phyloP scores from a whole-genome alignment of 2,888 invertebrate genomes.

The Parthenolecanium corni region DNA sequence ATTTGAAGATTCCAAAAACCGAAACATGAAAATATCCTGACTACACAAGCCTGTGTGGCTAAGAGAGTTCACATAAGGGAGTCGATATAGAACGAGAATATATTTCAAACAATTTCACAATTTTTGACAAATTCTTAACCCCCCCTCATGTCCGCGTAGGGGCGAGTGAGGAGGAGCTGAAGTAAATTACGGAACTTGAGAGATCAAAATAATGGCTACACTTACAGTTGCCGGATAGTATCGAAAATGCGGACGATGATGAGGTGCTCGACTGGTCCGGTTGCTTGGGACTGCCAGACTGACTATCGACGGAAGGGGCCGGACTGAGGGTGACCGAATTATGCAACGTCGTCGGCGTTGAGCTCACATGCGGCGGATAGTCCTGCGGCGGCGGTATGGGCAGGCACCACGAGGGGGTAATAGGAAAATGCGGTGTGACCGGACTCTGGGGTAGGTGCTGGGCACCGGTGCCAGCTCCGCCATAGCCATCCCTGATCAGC shows the following conservation, averaged over 20 bases:
- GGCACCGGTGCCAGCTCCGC: not conserved
- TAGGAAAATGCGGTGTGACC: constrained; percentile 39
- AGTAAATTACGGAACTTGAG: no score
- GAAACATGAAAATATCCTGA: no score
- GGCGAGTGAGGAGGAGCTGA: no score
- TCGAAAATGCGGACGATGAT: not conserved
- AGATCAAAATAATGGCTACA: no score
- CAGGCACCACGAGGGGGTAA: constrained; percentile 44
- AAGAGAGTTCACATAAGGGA: no score
- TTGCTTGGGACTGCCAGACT: constrained; percentile 73
- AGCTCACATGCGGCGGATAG: constrained; percentile 12
- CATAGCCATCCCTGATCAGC: constrained; percentile 59
- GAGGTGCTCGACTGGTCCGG: constrained; percentile 36
- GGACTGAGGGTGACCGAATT: constrained; percentile 85
- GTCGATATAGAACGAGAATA: no score
- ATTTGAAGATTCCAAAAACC: no score
- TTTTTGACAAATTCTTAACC: no score
- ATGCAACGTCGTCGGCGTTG: constrained; percentile 34
- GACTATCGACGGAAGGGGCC: constrained; percentile 78
- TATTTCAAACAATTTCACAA: no score
- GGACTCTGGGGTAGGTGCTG: constrained; percentile 33
- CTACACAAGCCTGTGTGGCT: no score
- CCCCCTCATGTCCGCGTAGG: no score
- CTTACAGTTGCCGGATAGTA: constrained; percentile 8
- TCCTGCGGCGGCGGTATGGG: constrained; percentile 53